These are phyloP conservation scores for Gnathonemus echidnorhynchus DNA, from an alignment of 2,113 vertebrate species.

Conservation along the genomic window DNA sequence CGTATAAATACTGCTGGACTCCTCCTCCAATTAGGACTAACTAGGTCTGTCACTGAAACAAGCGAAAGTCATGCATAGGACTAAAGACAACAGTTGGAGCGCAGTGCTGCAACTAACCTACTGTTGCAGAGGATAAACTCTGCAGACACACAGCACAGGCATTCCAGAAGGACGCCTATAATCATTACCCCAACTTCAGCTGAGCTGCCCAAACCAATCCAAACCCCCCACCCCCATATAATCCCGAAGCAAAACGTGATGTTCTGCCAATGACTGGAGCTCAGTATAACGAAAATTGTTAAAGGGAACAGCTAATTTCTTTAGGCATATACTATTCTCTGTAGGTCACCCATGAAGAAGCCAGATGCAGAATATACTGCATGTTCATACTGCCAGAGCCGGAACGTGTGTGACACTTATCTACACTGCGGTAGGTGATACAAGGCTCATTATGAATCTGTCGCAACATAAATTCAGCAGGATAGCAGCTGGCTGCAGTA, in stretches of 20 bases:
- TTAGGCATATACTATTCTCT: not conserved
- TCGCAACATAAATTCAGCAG: not conserved
- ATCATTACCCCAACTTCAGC: slow-evolving; percentile 2
- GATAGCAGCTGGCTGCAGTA: slow-evolving; percentile 2
- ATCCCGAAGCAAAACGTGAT: not conserved
- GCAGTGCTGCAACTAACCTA: slow-evolving; percentile 18
- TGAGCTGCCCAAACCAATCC: not conserved
- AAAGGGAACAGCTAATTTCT: not conserved
- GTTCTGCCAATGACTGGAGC: not conserved
- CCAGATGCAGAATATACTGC: not conserved
- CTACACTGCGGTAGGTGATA: not conserved
- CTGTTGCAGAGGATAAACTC: not conserved
- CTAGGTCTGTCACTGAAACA: slow-evolving; percentile 54
- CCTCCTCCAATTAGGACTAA: slow-evolving; percentile 36
- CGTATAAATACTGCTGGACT: slow-evolving; percentile 32
- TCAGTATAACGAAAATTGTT: not conserved
- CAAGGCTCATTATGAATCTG: not conserved
- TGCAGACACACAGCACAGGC: not conserved
- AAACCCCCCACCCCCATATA: not conserved
- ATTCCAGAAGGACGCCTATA: not conserved
- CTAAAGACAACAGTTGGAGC: slow-evolving; percentile 40
- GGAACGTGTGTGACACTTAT: not conserved
- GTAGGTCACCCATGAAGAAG: not conserved
- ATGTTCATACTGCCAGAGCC: not conserved
- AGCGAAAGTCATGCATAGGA: slow-evolving; percentile 56